phyloP scores from a whole-genome alignment of 1,140 invertebrate species.

The Papilio machaon region DNA sequence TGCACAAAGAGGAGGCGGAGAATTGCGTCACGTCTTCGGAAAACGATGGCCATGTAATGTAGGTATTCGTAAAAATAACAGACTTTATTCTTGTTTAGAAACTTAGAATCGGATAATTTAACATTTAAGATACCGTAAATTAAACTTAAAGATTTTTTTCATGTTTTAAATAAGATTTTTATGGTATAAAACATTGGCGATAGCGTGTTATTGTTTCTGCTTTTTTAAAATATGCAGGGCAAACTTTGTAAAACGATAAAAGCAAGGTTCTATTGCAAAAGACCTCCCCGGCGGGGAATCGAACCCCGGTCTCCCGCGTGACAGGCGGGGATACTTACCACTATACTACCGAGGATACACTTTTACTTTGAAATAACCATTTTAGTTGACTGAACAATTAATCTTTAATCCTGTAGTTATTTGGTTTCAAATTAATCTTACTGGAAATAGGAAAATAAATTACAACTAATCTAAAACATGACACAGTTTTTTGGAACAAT shows the following conservation, averaged over 20 bases:
- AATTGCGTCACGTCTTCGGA: constrained; percentile 5
- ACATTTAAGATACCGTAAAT: not conserved
- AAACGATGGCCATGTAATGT: not conserved
- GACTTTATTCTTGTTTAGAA: not conserved
- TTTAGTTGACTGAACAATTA: no score
- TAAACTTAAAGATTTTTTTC: not conserved
- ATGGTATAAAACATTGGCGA: no score
- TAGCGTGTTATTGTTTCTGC: no score
- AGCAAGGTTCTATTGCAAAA: not conserved
- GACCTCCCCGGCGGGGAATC: constrained; percentile 33
- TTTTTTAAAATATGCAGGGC: no score
- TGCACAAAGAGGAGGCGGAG: constrained; percentile 2
- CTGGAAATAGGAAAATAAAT: no score
- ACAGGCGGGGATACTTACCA: constrained; percentile 36
- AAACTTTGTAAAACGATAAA: no score
- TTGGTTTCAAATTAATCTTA: no score
- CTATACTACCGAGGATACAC: constrained; percentile 30
- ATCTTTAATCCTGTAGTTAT: no score
- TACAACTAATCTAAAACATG: no score
- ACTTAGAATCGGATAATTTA: not conserved
- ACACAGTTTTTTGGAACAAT: no score
- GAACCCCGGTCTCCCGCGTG: constrained; percentile 36
- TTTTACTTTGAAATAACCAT: no score
- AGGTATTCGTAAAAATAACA: not conserved
- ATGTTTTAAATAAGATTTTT: no score